phyloP scores from a whole-genome alignment of 2,797 vertebrate species.

The Leptodactylus fallax region DNA sequence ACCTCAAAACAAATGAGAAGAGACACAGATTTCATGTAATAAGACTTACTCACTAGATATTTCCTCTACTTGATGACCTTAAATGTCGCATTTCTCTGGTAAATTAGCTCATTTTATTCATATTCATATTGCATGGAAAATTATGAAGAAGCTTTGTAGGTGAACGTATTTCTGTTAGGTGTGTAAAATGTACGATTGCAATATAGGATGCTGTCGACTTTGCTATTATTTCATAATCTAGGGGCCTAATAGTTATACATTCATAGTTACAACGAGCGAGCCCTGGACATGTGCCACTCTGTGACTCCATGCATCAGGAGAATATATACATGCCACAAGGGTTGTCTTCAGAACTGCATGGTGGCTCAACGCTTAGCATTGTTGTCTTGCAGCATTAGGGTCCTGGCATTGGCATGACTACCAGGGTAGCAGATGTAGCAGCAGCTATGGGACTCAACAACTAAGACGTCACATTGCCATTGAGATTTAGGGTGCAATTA shows the following conservation, averaged over 20 bases:
- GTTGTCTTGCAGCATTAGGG: no score
- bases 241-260: background rate
- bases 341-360: no score
- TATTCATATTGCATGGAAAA: background rate
- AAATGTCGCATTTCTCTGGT: conserved; percentile 7
- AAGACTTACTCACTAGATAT: conserved; percentile 49
- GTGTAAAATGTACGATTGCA: background rate
- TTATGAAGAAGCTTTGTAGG: background rate
- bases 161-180: background rate
- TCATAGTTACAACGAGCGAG: background rate
- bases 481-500: no score
- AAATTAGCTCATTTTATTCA: background rate
- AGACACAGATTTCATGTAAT: conserved; percentile 60
- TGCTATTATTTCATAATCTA: background rate
- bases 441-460: no score
- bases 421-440: no score
- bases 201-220: background rate
- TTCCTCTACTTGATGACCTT: conserved; percentile 30
- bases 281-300: background rate
- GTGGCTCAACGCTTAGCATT: no score
- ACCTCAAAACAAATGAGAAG: conserved; percentile 73
- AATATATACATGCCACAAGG: no score
- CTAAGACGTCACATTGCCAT: no score
- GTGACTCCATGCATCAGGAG: no score
- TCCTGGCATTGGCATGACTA: no score